Base-by-base conservation (phyloP, 1,140 invertebrate genomes). In the Myzus persicae region DNA sequence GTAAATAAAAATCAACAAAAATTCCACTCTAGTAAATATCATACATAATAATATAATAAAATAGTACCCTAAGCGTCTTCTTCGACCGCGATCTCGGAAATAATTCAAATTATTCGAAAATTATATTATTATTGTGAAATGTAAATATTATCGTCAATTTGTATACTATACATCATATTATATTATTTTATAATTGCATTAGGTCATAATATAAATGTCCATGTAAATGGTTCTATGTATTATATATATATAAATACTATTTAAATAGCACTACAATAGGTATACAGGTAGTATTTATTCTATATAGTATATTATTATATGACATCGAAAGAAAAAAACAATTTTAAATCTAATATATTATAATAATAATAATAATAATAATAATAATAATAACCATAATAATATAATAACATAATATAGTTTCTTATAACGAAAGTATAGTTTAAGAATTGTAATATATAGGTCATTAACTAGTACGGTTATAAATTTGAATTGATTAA, bases 371-470 rank as follows among this genome's bases (percentile, higher is more conserved):
- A 85, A 85, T 85, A 44, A 85, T n/a, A n/a, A n/a, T n/a, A n/a
- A n/a, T n/a, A n/a, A n/a, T 44, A 44, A 44, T 87, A 87, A 87
- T 44, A 87, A 87, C 31, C n/a, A 88, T 85, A 42, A 42, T 85
- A 81, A 81, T 81, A 38, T 81, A 81, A 22, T 38, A 81, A 81
- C 36, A 81, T 81, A 81, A 81, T 36, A 67, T 67, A 67, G 59
- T 67, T 67, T 67, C 59, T 67, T 67, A 67, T 67, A 67, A 67
- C 59, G 59, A 67, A 67, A 67, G 59, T 67, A 67, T 67, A 67
- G 59, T 67, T 67, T 67, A 67, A 67, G 59, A 67, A 67, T 67
- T 67, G 59, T 67, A 67, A n/a, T 67, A 67, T 67, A 67, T 67
- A 67, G 59, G 59, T 67, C 59, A 67, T 67, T 67, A 67, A 67